A percentile compares a stretch with the other conserved stretches of the same genome.
These are phyloP conservation scores for Heliconius nattereri DNA, from an alignment of 1,140 invertebrate genomes.

Conservation along the genomic window DNA sequence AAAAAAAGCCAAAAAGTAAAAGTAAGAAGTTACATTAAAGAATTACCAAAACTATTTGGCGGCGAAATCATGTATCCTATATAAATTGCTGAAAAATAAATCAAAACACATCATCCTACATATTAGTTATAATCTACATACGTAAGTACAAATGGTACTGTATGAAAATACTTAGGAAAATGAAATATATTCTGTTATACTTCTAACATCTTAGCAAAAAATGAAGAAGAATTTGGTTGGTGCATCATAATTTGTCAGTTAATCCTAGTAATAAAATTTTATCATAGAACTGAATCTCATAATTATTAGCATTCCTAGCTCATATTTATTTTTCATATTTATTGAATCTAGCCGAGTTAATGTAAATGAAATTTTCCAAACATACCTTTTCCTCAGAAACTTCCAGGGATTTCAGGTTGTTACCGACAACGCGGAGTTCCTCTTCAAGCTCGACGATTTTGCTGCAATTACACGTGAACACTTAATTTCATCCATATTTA, in stretches of 20 bases:
- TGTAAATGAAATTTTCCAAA: conserved; percentile 17
- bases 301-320: conserved; percentile 44
- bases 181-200: conserved; percentile 2
- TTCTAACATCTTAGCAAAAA: conserved; percentile 1
- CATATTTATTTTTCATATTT: conserved; percentile 16
- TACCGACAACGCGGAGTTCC: conserved; percentile 99
- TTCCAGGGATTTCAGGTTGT: conserved; percentile 99
- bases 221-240: conserved; percentile 55
- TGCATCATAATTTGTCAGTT: conserved; percentile 60
- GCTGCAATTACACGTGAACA: conserved; percentile 84
- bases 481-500: conserved; percentile 53
- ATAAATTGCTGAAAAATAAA: conserved; percentile 6
- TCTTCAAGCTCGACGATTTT: conserved; percentile 99
- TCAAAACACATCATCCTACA: not conserved
- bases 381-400: conserved; percentile 99
- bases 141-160: not conserved
- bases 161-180: not conserved
- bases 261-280: conserved; percentile 15
- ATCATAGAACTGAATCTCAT: conserved; percentile 35
- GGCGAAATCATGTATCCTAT: not conserved
- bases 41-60: not conserved
- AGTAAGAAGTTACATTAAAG: conserved; percentile 6
- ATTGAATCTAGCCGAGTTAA: conserved; percentile 30
- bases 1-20: not conserved
- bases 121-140: not conserved